Evolutionary conservation across 1,140 invertebrate genomes (phyloP), one percentile per base, ranked within the genome.

Genomic region (Lepidostoma basale): DNA sequence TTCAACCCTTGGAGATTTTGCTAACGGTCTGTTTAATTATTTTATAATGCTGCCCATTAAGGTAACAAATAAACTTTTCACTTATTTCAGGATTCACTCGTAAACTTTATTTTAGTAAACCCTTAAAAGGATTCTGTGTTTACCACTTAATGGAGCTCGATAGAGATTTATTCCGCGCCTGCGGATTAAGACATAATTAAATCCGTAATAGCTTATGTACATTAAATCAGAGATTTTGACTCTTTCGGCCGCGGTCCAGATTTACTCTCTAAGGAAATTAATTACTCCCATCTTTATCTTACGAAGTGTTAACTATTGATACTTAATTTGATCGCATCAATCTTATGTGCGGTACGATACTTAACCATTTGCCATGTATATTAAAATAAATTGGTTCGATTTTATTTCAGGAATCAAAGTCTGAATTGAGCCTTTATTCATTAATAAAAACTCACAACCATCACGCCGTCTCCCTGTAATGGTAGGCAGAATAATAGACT

Each of bases 41-140:
- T 64, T 64, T 33, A 64, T 64, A 64, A 64, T 36, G 62, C 33
- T 14, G 36, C 42, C 62, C 62, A 39, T 64, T 64, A 64, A 64
- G 44, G 62, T 49, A 52, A 33, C 28, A 64, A 64, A 64, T 47
- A 54, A 64, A 64, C 62, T 64, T 64, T 64, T 54, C 62, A 64
- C 62, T 64, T 64, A 64, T 52, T 64, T 33, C 18, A 8, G 25
- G 40, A 28, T 42, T 45, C 40, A 47, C 14, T 26, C 26, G 42
- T 28, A 47, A 62, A 47, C 14, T 62, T 47, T 62, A 45, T 45
- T 47, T 62, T 47, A 62, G 10, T 28, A 33, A 56, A 33, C 42
- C 59, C 20, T 62, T 45, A 28, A 62, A 60, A 44, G 26, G 59
- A 45, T 45, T 62, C 47, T 20, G 22, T 23, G 40, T 44, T 60